Conservation (phyloP, 2,888 invertebrate genomes). For the Apoda limacodes region DNA sequence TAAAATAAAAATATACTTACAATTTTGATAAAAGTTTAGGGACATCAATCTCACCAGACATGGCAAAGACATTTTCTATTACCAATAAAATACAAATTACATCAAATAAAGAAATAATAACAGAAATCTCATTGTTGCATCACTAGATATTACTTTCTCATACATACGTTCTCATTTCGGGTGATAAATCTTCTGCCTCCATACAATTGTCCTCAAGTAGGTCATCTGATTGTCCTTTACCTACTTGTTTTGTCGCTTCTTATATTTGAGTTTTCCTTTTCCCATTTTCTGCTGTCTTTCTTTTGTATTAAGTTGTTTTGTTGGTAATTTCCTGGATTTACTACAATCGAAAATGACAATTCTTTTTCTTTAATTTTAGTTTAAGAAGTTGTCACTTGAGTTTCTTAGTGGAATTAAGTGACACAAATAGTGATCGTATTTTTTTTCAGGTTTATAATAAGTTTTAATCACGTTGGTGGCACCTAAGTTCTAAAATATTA, state of each 20-base stretch:
- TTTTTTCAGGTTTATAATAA: too few species aligned
- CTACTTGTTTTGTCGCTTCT: slow-evolving; percentile 44
- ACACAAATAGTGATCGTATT: too few species aligned
- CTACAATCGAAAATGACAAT: slow-evolving; percentile 25
- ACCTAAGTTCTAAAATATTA: too few species aligned
- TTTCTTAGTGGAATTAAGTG: too few species aligned
- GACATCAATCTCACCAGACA: too few species aligned
- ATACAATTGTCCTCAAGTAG: slow-evolving; percentile 59
- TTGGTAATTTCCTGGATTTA: slow-evolving; percentile 22
- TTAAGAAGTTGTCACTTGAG: background rate
- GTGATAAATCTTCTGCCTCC: slow-evolving; percentile 49
- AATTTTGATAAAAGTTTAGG: too few species aligned
- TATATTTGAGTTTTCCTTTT: slow-evolving; percentile 47
- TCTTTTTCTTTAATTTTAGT: slow-evolving; percentile 3
- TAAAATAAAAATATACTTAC: too few species aligned
- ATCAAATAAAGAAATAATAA: slow-evolving; percentile 15
- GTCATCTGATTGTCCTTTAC: slow-evolving; percentile 55
- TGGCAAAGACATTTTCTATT: too few species aligned
- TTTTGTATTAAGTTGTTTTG: slow-evolving; percentile 50
- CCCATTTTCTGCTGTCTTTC: slow-evolving; percentile 51
- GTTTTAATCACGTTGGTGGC: too few species aligned
- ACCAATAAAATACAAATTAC: too few species aligned
- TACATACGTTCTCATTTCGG: slow-evolving; percentile 25
- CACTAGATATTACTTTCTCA: slow-evolving; percentile 26
- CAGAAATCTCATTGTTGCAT: slow-evolving; percentile 25